Conservation (phyloP, 2,888 invertebrate species). For the Phymatocera aterrima region DNA sequence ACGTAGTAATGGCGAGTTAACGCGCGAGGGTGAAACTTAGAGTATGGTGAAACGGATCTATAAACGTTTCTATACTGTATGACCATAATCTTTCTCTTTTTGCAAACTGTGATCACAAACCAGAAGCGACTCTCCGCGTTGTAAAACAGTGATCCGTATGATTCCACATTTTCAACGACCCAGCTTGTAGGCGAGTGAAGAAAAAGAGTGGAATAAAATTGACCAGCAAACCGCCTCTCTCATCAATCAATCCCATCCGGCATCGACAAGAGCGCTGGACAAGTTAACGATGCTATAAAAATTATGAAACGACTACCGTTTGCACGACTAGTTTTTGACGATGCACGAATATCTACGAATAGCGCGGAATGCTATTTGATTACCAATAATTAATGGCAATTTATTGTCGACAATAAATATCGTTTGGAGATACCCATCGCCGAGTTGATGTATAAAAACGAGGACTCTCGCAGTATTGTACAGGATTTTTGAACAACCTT, state of each 20-base stretch:
- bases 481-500: neutral
- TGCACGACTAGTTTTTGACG: conserved; percentile 47
- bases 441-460: neutral
- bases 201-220: conserved; percentile 5
- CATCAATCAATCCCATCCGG: conserved; percentile 18
- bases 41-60: neutral
- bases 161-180: neutral
- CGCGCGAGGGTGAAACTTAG: conserved; percentile 16
- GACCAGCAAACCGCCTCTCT: neutral
- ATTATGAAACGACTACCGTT: conserved; percentile 61
- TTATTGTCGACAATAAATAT: neutral
- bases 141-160: neutral
- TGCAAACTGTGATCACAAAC: neutral
- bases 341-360: neutral
- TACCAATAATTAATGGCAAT: neutral
- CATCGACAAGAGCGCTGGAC: conserved; percentile 49
- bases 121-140: neutral
- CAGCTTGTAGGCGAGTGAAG: neutral
- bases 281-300: conserved; percentile 62
- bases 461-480: neutral
- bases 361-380: neutral
- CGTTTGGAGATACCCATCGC: neutral
- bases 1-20: neutral
- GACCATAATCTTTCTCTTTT: neutral
- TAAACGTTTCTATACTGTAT: neutral